Evolutionary conservation across 1,140 invertebrate species (phyloP).

Genomic region (Bombus impatiens): DNA sequence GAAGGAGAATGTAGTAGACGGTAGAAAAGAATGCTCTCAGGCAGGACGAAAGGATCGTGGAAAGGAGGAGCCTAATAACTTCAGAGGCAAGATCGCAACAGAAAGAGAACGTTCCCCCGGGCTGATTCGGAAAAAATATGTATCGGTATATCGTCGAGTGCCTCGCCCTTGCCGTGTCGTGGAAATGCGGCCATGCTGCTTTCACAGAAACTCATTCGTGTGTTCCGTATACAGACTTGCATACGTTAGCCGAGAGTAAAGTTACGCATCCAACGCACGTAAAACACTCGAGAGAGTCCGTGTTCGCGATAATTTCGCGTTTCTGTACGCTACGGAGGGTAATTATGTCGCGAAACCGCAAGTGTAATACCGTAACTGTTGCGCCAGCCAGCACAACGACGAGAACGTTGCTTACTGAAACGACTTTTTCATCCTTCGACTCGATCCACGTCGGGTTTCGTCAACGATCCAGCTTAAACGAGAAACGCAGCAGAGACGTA

Average conservation of each 20-base stretch:
- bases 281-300: slow-evolving; percentile 54
- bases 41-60: slow-evolving; percentile 4
- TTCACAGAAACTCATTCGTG: slow-evolving; percentile 14
- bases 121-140: slow-evolving; percentile 63
- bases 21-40: slow-evolving; percentile 6
- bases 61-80: slow-evolving; percentile 71
- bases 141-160: slow-evolving; percentile 56
- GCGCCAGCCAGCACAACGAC: background rate
- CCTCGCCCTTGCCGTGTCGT: slow-evolving; percentile 44
- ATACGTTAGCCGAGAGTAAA: background rate
- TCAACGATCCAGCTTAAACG: background rate
- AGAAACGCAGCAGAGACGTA: background rate
- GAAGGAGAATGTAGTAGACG: background rate
- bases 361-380: background rate
- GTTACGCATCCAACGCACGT: slow-evolving; percentile 23
- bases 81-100: slow-evolving; percentile 68
- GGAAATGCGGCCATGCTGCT: slow-evolving; percentile 46
- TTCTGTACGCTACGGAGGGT: slow-evolving; percentile 3
- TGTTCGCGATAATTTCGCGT: slow-evolving; percentile 54
- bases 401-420: background rate
- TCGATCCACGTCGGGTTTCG: background rate
- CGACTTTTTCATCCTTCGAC: slow-evolving; percentile 14
- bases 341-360: slow-evolving; percentile 36
- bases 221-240: background rate
- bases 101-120: slow-evolving; percentile 64